Percentiles rank a stretch among this genome's conserved stretches.
phyloP scores from a whole-genome alignment of 2,888 invertebrate genomes.

The Mechanitis mazaeus region DNA sequence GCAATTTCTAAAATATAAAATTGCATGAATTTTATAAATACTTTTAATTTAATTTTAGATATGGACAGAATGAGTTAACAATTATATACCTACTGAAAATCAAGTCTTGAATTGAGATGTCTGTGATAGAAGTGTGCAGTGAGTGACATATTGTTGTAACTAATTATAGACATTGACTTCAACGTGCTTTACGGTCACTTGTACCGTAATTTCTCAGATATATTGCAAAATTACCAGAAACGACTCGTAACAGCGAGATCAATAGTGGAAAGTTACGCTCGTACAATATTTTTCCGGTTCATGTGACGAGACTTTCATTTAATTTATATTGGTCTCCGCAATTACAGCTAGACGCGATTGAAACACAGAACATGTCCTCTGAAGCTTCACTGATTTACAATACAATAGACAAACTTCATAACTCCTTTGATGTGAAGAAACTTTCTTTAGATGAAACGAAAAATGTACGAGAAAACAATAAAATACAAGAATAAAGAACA shows the following conservation, averaged over 20 bases:
- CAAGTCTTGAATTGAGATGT: no score
- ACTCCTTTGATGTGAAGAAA: conserved; percentile 7
- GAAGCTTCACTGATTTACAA: background rate
- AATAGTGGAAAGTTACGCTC: background rate
- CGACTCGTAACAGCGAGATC: background rate
- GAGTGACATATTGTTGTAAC: no score
- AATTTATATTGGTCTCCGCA: background rate
- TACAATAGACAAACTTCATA: background rate
- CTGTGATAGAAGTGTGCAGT: no score
- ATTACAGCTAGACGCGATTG: no score
- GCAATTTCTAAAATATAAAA: conserved; percentile 10
- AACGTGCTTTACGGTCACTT: no score
- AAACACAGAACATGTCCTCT: no score
- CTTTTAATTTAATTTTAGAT: no score
- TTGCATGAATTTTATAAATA: background rate
- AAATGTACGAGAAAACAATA: conserved; percentile 18
- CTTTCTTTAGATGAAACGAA: conserved; percentile 14
- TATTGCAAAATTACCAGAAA: background rate
- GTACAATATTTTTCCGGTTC: background rate
- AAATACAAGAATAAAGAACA: conserved; percentile 20
- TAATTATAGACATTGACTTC: no score
- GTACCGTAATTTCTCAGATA: background rate
- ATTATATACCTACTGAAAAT: no score
- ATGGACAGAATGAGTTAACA: no score
- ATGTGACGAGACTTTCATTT: background rate